Conservation (phyloP, 2,113 vertebrate genomes). For the Lagopus leucura region DNA sequence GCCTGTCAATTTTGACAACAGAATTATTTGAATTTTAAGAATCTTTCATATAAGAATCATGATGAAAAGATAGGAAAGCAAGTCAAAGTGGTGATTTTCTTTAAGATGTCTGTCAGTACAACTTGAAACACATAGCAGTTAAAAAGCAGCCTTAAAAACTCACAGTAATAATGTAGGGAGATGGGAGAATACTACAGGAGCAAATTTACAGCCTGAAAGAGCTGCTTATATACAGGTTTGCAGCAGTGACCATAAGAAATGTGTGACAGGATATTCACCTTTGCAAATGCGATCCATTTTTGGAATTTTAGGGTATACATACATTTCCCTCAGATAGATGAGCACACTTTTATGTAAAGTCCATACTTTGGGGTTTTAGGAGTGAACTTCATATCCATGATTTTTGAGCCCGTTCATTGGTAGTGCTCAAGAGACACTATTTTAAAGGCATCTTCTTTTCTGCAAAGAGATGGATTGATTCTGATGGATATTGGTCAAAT, state of each 20-base stretch:
- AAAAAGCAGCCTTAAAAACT: background rate
- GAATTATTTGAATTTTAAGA: background rate
- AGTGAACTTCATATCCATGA: background rate
- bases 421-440: background rate
- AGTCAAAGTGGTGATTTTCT: background rate
- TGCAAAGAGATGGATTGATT: background rate
- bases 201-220: background rate
- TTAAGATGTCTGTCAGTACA: background rate
- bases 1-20: background rate
- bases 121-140: background rate
- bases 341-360: background rate
- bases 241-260: background rate
- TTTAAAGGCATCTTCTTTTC: background rate
- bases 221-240: background rate
- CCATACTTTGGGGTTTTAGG: background rate
- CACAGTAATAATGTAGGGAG: no score
- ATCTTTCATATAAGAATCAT: background rate
- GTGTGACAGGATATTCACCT: background rate
- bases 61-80: background rate
- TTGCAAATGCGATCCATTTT: background rate
- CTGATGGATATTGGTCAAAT: background rate
- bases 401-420: background rate
- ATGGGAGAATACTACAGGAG: background rate
- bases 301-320: background rate
- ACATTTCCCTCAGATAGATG: background rate